Base-by-base conservation (phyloP, 2,797 vertebrate genomes). In the Poecilia wingei region DNA sequence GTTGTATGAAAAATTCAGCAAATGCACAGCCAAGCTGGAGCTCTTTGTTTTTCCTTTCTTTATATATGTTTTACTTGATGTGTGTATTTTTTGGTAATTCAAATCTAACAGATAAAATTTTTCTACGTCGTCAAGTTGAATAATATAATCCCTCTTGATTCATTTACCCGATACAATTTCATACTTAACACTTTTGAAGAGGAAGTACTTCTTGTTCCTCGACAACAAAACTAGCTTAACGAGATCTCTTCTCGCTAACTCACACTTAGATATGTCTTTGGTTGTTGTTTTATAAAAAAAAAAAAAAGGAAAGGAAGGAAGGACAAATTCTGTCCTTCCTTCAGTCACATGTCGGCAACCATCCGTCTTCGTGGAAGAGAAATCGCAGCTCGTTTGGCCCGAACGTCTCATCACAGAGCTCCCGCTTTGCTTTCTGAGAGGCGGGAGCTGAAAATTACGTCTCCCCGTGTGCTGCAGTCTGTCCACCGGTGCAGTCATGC, bases 381-480 rank as follows among this genome's bases (percentile, higher is more conserved):
- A 59, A 83, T 76, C 84, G 57, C 22, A 82, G 86, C 82, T 86
- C 81, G 89, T 87, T 91, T 91, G 90, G 91, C 90, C 84, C 79
- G 77, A 87, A 76, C 84, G 78, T 18, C 1, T 53, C 68, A 49
- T 73, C 47, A 47, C 82, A 77, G 80, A 90, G 89, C 86, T 87
- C 87, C 86, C 61, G 82, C 74, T 75, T 76, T 41, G 64, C 80
- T 70, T 82, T 92, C 88, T 79, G 72, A 90, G 84, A 74, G 81
- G 81, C 47, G 72, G 78, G 84, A 89, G 86, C 85, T 77, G 82
- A 90, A 92, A 91, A 90, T 89, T 68, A 81, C 79, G 57, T 87
- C 90, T 91, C 87, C 84, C 86, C 81, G 77, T 84, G 93, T 87
- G 92, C 88, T 82, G 80, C 89, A 92, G 90, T 92, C 92, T 90